Percentiles rank a stretch among this genome's conserved stretches.
Conservation (phyloP, 1,140 invertebrate genomes). For the Brachionus angularis region DNA sequence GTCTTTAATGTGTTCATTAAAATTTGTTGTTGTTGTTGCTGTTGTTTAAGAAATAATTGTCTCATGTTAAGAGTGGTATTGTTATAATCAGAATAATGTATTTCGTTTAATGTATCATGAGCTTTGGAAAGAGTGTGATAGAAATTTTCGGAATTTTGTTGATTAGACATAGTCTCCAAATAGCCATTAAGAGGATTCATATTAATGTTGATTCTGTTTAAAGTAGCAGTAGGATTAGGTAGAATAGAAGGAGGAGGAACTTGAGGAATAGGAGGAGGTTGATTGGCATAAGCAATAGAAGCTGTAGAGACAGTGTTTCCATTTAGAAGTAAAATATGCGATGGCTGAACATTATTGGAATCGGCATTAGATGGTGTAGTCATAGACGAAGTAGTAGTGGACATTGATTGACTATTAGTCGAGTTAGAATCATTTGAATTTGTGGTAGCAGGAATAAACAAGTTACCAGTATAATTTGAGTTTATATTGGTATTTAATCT, state of each 20-base stretch:
- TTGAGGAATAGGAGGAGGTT: slow-evolving; percentile 13
- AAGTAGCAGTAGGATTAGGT: not conserved
- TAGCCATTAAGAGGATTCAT: slow-evolving; percentile 18
- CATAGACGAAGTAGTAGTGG: slow-evolving; percentile 33
- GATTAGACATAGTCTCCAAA: not conserved
- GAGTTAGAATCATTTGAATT: slow-evolving; percentile 31
- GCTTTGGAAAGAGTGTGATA: slow-evolving; percentile 18
- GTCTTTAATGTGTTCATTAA: slow-evolving; percentile 21
- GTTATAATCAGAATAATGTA: slow-evolving; percentile 2
- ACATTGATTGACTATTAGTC: slow-evolving; percentile 43
- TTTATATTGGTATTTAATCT: not conserved
- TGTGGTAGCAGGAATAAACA: not conserved
- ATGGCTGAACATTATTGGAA: not conserved
- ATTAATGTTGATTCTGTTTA: slow-evolving; percentile 11
- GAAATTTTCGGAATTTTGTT: not conserved
- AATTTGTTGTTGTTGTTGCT: slow-evolving; percentile 22
- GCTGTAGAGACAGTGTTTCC: not conserved
- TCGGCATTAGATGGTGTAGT: not conserved
- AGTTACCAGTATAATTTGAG: not conserved
- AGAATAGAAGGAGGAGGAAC: not conserved
- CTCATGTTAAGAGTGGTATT: slow-evolving; percentile 17
- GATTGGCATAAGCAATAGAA: not conserved
- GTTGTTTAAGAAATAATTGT: slow-evolving; percentile 9
- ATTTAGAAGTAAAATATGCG: not conserved
- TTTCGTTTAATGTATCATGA: not conserved